Evolutionary conservation across 1,140 invertebrate species (phyloP), one percentile per base, ranked within the genome.

Genomic region (Drosophila athabasca): DNA sequence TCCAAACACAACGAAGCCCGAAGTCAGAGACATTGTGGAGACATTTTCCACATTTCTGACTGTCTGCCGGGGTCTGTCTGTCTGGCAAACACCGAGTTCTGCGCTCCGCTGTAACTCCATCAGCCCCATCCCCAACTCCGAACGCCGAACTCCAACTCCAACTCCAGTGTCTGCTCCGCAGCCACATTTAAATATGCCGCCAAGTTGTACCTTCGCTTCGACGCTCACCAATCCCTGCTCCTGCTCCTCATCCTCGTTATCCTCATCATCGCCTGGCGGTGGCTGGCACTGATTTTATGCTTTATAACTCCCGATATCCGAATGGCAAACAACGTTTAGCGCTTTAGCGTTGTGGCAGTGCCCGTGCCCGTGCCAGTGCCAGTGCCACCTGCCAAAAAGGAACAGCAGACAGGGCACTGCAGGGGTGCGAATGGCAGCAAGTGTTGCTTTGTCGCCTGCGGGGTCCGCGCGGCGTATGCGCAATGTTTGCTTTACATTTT

Each of bases 221-320:
- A 79, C 71, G 70, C 76, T 61, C 31, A 15, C 13, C 53, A 54
- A 29, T 48, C 43, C 45, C 35, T 8, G 29, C 44, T 43, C 57
- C 31, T 54, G 45, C 55, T n/a, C 51, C 39, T 44, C 31, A 43
- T 39, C 46, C 61, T 50, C 58, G 54, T 64, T 69, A 61, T 55
- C 29, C 43, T 52, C 68, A 50, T n/a, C 82, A 39, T 24, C 70
- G n/a, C 60, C 48, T 54, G 65, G 19, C 64, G 29, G 29, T 62
- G 60, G 64, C 59, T 88, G 82, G 79, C 83, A 79, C 79, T 88
- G 83, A 88, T 88, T 88, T 88, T 59, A 89, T 88, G 83, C 79
- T 89, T 79, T 88, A 89, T 88, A 88, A 89, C 83, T 79, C 83
- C 83, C 84, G 79, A 88, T 89, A 88, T 83, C 66, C 83, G 79